A percentile compares a stretch with the other conserved stretches of the same genome.
Conservation (phyloP, 2,888 invertebrate species). For the Ormyrus thymus region DNA sequence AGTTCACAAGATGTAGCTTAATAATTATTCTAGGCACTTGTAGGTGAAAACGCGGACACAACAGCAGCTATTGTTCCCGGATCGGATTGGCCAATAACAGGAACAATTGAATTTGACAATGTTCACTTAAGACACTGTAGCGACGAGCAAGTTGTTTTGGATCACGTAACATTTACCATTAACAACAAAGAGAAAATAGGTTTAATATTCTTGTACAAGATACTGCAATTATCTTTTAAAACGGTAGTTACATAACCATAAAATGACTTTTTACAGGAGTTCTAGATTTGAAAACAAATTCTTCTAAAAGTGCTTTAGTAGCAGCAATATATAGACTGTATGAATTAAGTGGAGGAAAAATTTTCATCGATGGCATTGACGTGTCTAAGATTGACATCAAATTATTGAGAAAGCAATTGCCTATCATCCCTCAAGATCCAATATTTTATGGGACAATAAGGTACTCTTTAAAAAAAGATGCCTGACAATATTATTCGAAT, state of each 20-base stretch:
- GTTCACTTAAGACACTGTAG: conserved; percentile 76
- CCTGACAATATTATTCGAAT: neutral
- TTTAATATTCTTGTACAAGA: conserved; percentile 44
- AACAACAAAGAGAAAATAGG: conserved; percentile 79
- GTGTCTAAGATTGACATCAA: conserved; percentile 70
- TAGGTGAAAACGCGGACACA: conserved; percentile 60
- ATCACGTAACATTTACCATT: conserved; percentile 77
- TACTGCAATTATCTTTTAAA: neutral
- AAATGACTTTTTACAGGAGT: conserved; percentile 69
- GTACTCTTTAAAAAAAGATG: neutral
- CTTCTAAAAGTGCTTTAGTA: conserved; percentile 79
- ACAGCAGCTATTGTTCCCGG: conserved; percentile 62
- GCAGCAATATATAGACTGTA: conserved; percentile 79
- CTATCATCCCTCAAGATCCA: conserved; percentile 81
- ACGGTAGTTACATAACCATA: neutral
- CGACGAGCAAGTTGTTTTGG: conserved; percentile 75
- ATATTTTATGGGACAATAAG: conserved; percentile 76
- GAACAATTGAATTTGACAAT: conserved; percentile 76
- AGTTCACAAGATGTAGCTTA: too few species aligned
- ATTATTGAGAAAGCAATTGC: conserved; percentile 76
- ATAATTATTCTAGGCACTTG: conserved; percentile 60
- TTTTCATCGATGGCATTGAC: conserved; percentile 77
- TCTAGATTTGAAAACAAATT: conserved; percentile 72
- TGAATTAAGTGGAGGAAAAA: conserved; percentile 76
- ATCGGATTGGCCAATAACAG: conserved; percentile 76